A percentile compares a stretch with the other conserved stretches of the same genome.
Evolutionary conservation across 1,140 invertebrate genomes (phyloP).

Genomic region (Phymorhynchus buccinoides): DNA sequence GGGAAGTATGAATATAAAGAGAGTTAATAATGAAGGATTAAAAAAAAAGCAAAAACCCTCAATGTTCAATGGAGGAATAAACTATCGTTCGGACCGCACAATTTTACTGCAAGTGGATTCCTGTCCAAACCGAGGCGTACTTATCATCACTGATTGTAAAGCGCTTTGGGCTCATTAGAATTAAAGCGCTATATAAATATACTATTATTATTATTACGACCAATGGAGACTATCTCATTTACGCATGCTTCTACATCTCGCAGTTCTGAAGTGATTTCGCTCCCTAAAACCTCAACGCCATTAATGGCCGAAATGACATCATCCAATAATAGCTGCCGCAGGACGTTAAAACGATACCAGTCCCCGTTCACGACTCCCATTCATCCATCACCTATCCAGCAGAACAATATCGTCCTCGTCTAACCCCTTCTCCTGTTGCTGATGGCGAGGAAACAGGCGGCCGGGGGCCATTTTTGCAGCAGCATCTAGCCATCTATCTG

Average conservation of each 20-base stretch:
- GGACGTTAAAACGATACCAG: neutral
- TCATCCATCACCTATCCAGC: neutral
- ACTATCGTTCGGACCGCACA: too few relatives aligned
- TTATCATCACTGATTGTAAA: too few relatives aligned
- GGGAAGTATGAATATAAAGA: too few relatives aligned
- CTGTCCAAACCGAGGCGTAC: too few relatives aligned
- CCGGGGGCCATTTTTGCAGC: slow-evolving; percentile 4
- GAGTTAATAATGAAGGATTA: too few relatives aligned
- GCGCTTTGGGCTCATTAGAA: too few relatives aligned
- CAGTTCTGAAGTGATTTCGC: neutral
- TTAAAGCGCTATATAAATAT: too few relatives aligned
- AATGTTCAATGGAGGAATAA: too few relatives aligned
- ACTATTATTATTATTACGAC: too few relatives aligned
- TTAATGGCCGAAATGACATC: neutral
- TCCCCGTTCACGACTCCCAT: neutral
- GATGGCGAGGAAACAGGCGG: neutral
- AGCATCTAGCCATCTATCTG: neutral
- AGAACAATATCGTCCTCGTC: neutral
- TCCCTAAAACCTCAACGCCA: neutral
- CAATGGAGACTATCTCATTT: neutral
- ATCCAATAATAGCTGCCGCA: neutral
- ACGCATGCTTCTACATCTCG: neutral
- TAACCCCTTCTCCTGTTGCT: neutral
- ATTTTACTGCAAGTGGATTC: too few relatives aligned
- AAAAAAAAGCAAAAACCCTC: too few relatives aligned